phyloP scores from a whole-genome alignment of 2,888 invertebrate genomes.

The Drosophila atripex region DNA sequence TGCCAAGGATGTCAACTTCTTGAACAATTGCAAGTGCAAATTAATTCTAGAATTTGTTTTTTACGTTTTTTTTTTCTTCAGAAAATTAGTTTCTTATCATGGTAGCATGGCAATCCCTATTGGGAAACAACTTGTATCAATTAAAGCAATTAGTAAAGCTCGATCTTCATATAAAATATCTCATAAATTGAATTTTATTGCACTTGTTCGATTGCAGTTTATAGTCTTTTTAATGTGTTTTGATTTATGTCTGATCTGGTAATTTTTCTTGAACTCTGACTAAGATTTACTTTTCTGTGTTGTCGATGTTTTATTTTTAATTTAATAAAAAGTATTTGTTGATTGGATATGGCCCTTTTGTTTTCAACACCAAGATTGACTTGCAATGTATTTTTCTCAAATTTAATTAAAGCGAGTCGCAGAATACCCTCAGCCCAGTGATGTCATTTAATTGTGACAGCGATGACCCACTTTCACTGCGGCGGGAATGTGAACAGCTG shows the following conservation, averaged over 20 bases:
- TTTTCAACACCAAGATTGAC: background rate
- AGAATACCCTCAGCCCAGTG: conserved; percentile 12
- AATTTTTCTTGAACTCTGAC: background rate
- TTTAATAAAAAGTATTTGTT: no score
- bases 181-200: conserved; percentile 27
- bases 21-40: conserved; percentile 37
- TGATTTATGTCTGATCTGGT: conserved; percentile 8
- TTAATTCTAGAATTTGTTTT: conserved; percentile 2
- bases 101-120: no score
- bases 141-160: conserved; percentile 23
- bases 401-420: background rate
- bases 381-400: conserved; percentile 1
- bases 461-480: conserved; percentile 71
- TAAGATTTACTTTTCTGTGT: background rate
- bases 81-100: background rate
- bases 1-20: conserved; percentile 81
- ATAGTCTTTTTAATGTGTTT: conserved; percentile 5
- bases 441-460: conserved; percentile 25
- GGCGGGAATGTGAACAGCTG: conserved; percentile 45
- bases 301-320: no score
- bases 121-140: conserved; percentile 18
- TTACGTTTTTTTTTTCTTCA: conserved; percentile 40
- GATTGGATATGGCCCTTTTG: background rate
- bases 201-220: conserved; percentile 21
- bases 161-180: conserved; percentile 33